Base-by-base conservation (phyloP, 1,140 invertebrate species). In the fruit fly (Drosophila melanogaster) region DNA sequence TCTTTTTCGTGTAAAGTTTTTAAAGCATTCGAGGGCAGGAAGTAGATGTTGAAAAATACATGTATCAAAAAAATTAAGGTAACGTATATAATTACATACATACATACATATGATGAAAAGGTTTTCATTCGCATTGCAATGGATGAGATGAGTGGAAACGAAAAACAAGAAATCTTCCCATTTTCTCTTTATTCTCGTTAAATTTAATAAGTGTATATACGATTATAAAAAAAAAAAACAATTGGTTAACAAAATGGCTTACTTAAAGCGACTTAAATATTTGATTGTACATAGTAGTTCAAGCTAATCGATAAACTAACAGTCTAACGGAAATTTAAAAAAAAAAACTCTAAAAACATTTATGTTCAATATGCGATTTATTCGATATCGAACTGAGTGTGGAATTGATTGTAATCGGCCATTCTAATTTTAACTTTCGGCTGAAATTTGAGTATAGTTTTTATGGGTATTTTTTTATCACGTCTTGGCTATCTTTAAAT, bases 1-100 rank as follows among this genome's bases (percentile, higher is more conserved):
- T 62, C 38, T 75, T 87, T 78, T 60, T 79, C 66, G 75, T 87
- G 78, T 87, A 87, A 87, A 87, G 83, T 87, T 86, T 86, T 85
- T 87, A 87, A 87, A 87, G 83, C 83, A 87, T 87, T 87, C 71
- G 83, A 87, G 83, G 83, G 83, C 83, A 87, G 83, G 83, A 87
- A 87, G 83, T 87, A 87, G 83, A 87, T 87, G 83, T 87, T 87
- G 79, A 87, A 87, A 87, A 87, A 87, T 79, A 87, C 83, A 83
- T 81, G 79, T 87, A 87, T 87, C 75, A 87, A 87, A 87, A 87
- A 85, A 87, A 75, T 61, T 78, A 75, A 80, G 59, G 51, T 86
- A 85, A 85, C 79, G 70, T 85, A 86, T 74, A 85, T 59, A 86
- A 79, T 84, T 73, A 73, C 70, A 73, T 71, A 71, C 69, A 72